Evolutionary conservation across 2,797 vertebrate genomes (phyloP).

Genomic region (Sebastes matsubarae): DNA sequence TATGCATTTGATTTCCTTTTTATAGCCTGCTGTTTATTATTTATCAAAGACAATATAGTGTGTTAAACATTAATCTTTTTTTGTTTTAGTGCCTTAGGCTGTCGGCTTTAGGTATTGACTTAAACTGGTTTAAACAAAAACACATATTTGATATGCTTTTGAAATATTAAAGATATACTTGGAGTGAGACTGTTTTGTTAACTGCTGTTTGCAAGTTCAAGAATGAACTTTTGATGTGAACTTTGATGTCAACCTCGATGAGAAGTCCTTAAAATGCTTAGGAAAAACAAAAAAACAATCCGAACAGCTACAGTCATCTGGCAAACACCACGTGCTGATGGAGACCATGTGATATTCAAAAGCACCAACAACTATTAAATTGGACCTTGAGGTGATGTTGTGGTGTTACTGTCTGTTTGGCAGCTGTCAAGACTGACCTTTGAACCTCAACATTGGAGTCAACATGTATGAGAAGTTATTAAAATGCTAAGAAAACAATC

Average conservation of each 20-base stretch:
- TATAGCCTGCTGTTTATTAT: not conserved
- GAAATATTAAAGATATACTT: not conserved
- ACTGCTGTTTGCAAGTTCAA: not conserved
- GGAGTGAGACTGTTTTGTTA: not conserved
- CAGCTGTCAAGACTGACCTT: not conserved
- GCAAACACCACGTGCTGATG: too few species aligned
- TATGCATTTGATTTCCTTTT: too few species aligned
- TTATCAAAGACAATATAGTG: not conserved
- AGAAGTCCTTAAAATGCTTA: not conserved
- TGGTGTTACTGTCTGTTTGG: not conserved
- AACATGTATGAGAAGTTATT: too few species aligned
- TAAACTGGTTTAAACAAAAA: not conserved
- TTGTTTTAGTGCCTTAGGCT: not conserved
- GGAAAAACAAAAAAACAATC: not conserved
- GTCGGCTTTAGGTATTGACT: not conserved
- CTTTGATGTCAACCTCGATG: not conserved
- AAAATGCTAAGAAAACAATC: too few species aligned
- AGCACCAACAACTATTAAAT: too few species aligned
- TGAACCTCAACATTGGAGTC: not conserved
- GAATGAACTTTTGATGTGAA: too few species aligned
- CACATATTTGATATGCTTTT: not conserved
- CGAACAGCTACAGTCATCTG: not conserved
- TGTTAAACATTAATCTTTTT: not conserved
- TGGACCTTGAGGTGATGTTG: too few species aligned
- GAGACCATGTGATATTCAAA: too few species aligned